A percentile compares a stretch with the other conserved stretches of the same genome.
phyloP scores from a whole-genome alignment of 1,140 invertebrate species.

The Drosophila nebulosa region DNA sequence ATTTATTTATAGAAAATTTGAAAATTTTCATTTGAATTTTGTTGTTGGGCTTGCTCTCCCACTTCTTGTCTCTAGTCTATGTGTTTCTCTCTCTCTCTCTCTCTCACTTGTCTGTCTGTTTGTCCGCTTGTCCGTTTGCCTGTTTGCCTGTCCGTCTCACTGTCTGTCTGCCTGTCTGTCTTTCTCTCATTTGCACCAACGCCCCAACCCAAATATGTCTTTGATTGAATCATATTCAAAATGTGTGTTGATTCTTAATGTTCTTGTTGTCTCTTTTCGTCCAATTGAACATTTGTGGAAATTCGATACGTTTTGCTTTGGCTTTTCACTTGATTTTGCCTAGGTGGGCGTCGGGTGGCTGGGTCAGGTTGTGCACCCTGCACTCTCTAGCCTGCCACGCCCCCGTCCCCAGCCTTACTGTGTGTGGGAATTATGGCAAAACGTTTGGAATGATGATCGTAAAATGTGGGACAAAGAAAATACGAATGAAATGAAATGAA shows the following conservation, averaged over 20 bases:
- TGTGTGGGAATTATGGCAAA: not conserved
- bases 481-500: too few species aligned
- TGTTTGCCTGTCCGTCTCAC: not conserved
- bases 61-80: not conserved
- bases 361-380: conserved; percentile 11
- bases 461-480: too few species aligned
- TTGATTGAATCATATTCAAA: conserved; percentile 78
- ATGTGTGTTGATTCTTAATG: conserved; percentile 58
- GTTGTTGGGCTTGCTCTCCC: conserved; percentile 30
- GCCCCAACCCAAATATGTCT: conserved; percentile 80
- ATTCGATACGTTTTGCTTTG: conserved; percentile 72
- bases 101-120: not conserved
- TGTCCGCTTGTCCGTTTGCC: not conserved
- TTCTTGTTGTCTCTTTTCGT: conserved; percentile 77
- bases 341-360: conserved; percentile 16
- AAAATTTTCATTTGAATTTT: conserved; percentile 74
- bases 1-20: conserved; percentile 76
- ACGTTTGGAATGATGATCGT: not conserved
- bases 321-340: conserved; percentile 27
- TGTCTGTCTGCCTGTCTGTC: conserved; percentile 3
- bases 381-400: not conserved
- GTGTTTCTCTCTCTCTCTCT: not conserved
- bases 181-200: conserved; percentile 64
- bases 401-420: not conserved
- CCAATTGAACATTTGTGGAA: conserved; percentile 75